phyloP scores from a whole-genome alignment of 2,888 invertebrate genomes.

The Mantis religiosa region DNA sequence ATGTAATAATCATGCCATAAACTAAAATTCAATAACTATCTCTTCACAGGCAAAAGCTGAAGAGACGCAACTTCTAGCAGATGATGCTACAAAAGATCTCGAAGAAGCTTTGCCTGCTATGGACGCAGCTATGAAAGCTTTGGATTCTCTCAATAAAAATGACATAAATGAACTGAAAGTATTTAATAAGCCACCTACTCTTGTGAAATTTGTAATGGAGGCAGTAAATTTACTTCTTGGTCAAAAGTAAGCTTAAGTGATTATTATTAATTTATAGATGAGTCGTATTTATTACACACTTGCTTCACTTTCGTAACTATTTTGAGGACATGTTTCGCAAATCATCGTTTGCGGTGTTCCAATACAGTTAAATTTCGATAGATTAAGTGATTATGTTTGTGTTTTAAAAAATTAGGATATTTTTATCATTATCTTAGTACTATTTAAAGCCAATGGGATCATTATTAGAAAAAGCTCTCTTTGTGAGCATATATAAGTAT shows the following conservation, averaged over 20 bases:
- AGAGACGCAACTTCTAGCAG: conserved; percentile 77
- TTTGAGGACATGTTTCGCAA: too few species aligned
- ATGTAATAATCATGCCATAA: too few species aligned
- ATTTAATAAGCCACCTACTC: conserved; percentile 80
- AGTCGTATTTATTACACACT: too few species aligned
- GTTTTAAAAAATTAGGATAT: too few species aligned
- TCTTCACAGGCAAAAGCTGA: conserved; percentile 67
- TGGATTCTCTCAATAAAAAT: conserved; percentile 80
- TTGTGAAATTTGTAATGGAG: conserved; percentile 89
- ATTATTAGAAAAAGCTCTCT: too few species aligned
- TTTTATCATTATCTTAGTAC: too few species aligned
- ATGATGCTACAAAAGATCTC: conserved; percentile 78
- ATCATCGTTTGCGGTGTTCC: too few species aligned
- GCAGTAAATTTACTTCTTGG: conserved; percentile 80
- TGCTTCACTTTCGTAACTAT: too few species aligned
- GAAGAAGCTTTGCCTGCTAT: conserved; percentile 83
- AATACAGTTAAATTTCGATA: too few species aligned
- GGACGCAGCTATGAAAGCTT: conserved; percentile 76
- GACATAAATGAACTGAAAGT: conserved; percentile 88
- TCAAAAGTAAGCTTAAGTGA: conserved; percentile 60
- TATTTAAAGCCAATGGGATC: too few species aligned
- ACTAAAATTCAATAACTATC: not conserved
- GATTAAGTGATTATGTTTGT: not conserved
- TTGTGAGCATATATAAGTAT: too few species aligned
- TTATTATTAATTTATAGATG: too few species aligned